These are phyloP conservation scores for Typhlichthys subterraneus DNA, from an alignment of 2,797 vertebrate genomes.

Conservation along the genomic window DNA sequence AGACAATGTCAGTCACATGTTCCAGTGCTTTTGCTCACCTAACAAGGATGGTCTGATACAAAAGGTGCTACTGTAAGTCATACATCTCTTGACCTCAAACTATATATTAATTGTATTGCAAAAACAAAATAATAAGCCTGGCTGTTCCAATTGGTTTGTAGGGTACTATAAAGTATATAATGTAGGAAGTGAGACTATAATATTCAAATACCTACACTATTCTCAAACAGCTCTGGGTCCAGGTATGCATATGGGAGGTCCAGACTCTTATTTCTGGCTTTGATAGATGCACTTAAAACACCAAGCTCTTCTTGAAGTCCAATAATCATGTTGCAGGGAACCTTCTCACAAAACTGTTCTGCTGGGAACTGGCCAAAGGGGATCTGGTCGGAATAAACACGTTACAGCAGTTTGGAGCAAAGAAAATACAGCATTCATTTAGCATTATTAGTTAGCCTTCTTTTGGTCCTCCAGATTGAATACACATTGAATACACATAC, in stretches of 20 bases:
- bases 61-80: too few species aligned
- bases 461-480: too few species aligned
- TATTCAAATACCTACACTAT: conserved; percentile 57
- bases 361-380: conserved; percentile 37
- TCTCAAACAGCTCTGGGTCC: conserved; percentile 49
- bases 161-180: background rate
- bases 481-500: too few species aligned
- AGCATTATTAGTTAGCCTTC: too few species aligned
- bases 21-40: too few species aligned
- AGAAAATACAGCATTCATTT: too few species aligned
- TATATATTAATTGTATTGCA: too few species aligned
- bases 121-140: too few species aligned
- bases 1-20: too few species aligned
- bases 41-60: too few species aligned
- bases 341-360: conserved; percentile 44
- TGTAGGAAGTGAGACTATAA: background rate
- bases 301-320: conserved; percentile 42
- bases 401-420: background rate
- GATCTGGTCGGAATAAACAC: conserved; percentile 33
- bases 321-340: conserved; percentile 25
- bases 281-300: conserved; percentile 21
- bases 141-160: too few species aligned
- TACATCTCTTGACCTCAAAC: too few species aligned
- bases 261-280: conserved; percentile 41
- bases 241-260: conserved; percentile 51